A percentile compares a stretch with the other conserved stretches of the same genome.
These are phyloP conservation scores for Drosophila setifemur DNA, from an alignment of 1,140 invertebrate genomes.

Conservation along the genomic window DNA sequence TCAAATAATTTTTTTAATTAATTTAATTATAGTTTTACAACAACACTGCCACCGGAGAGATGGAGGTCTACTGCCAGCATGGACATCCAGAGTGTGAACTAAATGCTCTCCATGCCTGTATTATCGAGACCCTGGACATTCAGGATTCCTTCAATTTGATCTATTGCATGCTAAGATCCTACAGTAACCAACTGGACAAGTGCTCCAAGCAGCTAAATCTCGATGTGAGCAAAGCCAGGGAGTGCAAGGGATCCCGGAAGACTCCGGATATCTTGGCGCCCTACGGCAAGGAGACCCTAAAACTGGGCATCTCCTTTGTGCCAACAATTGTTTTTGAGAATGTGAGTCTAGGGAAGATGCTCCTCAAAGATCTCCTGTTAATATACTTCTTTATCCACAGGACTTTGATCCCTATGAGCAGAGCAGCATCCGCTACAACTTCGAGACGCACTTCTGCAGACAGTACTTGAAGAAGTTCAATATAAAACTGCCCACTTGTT, in stretches of 20 bases:
- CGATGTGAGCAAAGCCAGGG: slow-evolving; percentile 48
- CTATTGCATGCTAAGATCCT: slow-evolving; percentile 64
- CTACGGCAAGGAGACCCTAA: slow-evolving; percentile 62
- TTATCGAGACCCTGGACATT: slow-evolving; percentile 55
- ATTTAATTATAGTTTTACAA: slow-evolving; percentile 50
- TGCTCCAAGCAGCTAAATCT: slow-evolving; percentile 47
- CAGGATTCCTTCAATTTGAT: slow-evolving; percentile 58
- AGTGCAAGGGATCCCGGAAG: slow-evolving; percentile 51
- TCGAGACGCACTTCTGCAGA: slow-evolving; percentile 54
- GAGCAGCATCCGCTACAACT: slow-evolving; percentile 68
- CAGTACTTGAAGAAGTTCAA: slow-evolving; percentile 57
- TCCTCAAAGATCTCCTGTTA: not conserved
- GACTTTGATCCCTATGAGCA: slow-evolving; percentile 60
- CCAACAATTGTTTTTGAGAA: slow-evolving; percentile 71
- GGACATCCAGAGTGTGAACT: slow-evolving; percentile 65
- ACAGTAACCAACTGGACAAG: slow-evolving; percentile 43
- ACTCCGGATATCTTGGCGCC: slow-evolving; percentile 61
- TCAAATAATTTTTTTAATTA: not conserved
- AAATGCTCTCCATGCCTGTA: slow-evolving; percentile 74
- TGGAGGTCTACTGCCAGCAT: slow-evolving; percentile 68
- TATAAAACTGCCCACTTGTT: slow-evolving; percentile 48
- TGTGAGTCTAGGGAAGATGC: slow-evolving; percentile 29
- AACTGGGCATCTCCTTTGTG: slow-evolving; percentile 67
- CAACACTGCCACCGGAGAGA: slow-evolving; percentile 24
- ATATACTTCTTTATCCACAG: slow-evolving; percentile 11